A percentile compares a stretch with the other conserved stretches of the same genome.
Evolutionary conservation across 2,797 vertebrate genomes (phyloP).

Genomic region (Spondyliosoma cantharus): DNA sequence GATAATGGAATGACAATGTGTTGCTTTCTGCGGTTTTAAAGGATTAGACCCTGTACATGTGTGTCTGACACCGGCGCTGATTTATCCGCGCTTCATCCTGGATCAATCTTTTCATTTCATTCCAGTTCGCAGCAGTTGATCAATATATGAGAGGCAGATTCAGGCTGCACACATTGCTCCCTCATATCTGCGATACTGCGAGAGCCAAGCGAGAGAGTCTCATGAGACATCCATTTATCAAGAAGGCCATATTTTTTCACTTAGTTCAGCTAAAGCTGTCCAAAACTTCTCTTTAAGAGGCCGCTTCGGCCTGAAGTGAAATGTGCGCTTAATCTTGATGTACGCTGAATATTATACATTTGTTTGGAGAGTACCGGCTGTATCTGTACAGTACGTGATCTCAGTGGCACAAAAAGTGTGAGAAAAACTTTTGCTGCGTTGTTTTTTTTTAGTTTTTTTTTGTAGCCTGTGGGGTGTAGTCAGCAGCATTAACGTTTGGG

Average conservation of each 20-base stretch:
- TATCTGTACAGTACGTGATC: conserved; percentile 14
- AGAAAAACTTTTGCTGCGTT: conserved; percentile 47
- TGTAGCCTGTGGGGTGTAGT: conserved; percentile 63
- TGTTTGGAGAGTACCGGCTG: not conserved
- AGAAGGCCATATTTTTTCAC: conserved; percentile 4
- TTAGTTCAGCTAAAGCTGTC: conserved; percentile 11
- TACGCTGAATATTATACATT: not conserved
- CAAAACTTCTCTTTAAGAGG: not conserved
- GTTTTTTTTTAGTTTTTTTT: conserved; percentile 47
- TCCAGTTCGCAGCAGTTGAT: conserved; percentile 41
- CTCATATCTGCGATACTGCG: not conserved
- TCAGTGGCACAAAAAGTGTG: not conserved
- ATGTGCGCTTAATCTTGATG: not conserved
- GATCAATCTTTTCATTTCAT: conserved; percentile 47
- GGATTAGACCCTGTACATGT: conserved; percentile 65
- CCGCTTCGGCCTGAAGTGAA: not conserved
- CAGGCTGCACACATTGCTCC: conserved; percentile 20
- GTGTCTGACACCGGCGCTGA: conserved; percentile 55
- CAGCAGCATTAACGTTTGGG: conserved; percentile 69
- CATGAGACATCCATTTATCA: conserved; percentile 24
- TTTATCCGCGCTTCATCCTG: conserved; percentile 43
- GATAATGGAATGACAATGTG: conserved; percentile 67
- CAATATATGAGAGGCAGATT: conserved; percentile 36
- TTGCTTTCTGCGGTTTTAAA: conserved; percentile 69
- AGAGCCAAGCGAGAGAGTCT: conserved; percentile 19